Evolutionary conservation across 2,113 vertebrate species (phyloP).

Genomic region (Epinephelus cyanopodus): DNA sequence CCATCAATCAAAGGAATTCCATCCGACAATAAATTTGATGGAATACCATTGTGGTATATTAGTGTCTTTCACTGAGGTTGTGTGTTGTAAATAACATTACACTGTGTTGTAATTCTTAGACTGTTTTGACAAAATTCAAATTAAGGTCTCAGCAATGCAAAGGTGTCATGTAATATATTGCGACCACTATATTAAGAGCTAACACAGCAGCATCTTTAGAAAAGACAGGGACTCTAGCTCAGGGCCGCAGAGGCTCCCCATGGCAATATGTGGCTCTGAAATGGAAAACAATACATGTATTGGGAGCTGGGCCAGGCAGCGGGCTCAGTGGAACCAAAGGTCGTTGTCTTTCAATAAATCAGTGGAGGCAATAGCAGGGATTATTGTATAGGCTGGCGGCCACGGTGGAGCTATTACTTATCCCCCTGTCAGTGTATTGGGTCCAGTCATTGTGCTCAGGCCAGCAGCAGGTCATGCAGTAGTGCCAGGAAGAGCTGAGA

Average conservation of each 20-base stretch:
- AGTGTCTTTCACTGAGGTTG: slow-evolving; percentile 30
- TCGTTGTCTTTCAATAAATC: slow-evolving; percentile 78
- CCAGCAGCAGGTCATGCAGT: slow-evolving; percentile 49
- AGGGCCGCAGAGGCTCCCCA: slow-evolving; percentile 36
- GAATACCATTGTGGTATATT: slow-evolving; percentile 37
- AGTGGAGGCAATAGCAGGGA: slow-evolving; percentile 61
- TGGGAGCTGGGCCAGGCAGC: slow-evolving; percentile 54
- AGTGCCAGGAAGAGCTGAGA: slow-evolving; percentile 20
- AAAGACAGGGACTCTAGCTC: slow-evolving; percentile 31
- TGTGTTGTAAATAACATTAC: slow-evolving; percentile 31
- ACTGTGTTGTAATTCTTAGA: slow-evolving; percentile 19
- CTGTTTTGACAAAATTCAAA: slow-evolving; percentile 22
- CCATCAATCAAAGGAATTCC: slow-evolving; percentile 57
- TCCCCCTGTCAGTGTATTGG: slow-evolving; percentile 53
- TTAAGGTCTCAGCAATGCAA: slow-evolving; percentile 15
- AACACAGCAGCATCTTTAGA: slow-evolving; percentile 18
- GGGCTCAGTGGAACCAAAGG: slow-evolving; percentile 59
- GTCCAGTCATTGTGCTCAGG: slow-evolving; percentile 56
- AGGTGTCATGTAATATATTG: slow-evolving; percentile 34
- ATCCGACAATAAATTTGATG: slow-evolving; percentile 40
- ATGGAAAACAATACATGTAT: slow-evolving; percentile 64
- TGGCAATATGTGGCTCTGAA: slow-evolving; percentile 59
- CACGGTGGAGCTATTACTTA: slow-evolving; percentile 69
- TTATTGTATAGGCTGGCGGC: slow-evolving; percentile 67
- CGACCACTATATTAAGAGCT: slow-evolving; percentile 44